Percentiles rank a stretch among this genome's conserved stretches.
phyloP scores from a whole-genome alignment of 2,113 vertebrate species.

The Gnathonemus longibarbis region DNA sequence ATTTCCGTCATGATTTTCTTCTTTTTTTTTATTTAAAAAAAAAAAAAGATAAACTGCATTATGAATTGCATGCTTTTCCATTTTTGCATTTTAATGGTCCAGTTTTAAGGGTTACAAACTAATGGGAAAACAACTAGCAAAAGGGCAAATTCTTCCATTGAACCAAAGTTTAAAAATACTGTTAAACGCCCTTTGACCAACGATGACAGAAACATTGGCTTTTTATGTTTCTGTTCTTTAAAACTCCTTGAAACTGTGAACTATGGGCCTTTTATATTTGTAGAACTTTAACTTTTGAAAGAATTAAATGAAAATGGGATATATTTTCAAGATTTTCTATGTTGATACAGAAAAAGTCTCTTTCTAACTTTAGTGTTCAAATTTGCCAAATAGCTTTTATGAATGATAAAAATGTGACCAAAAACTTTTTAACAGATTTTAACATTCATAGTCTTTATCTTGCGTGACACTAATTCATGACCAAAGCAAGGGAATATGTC shows the following conservation, averaged over 20 bases:
- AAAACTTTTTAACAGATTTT: conserved; percentile 49
- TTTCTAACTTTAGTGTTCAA: conserved; percentile 42
- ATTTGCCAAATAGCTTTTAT: conserved; percentile 55
- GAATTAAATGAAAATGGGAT: conserved; percentile 57
- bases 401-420: conserved; percentile 48
- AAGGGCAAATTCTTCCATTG: conserved; percentile 49
- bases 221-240: conserved; percentile 27
- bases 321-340: conserved; percentile 61
- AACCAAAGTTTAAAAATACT: conserved; percentile 43
- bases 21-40: conserved; percentile 2
- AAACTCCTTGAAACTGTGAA: conserved; percentile 32
- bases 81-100: conserved; percentile 35
- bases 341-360: conserved; percentile 40
- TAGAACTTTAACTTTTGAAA: conserved; percentile 39
- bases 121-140: conserved; percentile 5
- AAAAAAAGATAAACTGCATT: conserved; percentile 30
- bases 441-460: conserved; percentile 49
- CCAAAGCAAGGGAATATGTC: conserved; percentile 50
- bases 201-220: conserved; percentile 19
- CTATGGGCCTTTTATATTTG: conserved; percentile 33
- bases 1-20: conserved; percentile 27
- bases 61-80: conserved; percentile 19
- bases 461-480: conserved; percentile 32
- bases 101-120: conserved; percentile 38
- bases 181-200: conserved; percentile 25